Percentiles rank a stretch among this genome's conserved stretches.
Evolutionary conservation across 2,797 vertebrate species (phyloP).

Genomic region (Melanotaenia maccullochi): DNA sequence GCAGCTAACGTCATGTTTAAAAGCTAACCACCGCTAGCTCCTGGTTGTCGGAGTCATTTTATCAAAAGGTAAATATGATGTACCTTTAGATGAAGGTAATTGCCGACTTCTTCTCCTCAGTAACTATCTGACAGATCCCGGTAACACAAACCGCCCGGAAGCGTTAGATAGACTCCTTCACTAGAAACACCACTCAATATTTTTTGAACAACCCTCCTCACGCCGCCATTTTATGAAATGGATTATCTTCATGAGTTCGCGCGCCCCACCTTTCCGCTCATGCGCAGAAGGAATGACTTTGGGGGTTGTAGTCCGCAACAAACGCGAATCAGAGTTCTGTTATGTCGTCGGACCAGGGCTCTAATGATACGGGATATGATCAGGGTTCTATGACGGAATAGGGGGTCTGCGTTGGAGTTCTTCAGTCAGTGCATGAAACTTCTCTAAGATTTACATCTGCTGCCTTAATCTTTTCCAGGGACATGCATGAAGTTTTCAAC

Average conservation of each 20-base stretch:
- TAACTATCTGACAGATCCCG: neutral
- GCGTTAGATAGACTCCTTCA: constrained; percentile 5
- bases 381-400: no score
- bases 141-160: neutral
- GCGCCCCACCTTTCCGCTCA: constrained; percentile 39
- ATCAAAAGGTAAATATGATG: neutral
- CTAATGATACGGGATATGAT: no score
- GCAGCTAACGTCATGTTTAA: constrained; percentile 14
- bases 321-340: neutral
- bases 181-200: neutral
- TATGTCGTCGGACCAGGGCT: no score
- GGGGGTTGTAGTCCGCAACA: constrained; percentile 67
- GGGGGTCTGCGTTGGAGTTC: no score
- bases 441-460: no score
- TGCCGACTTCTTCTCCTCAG: neutral
- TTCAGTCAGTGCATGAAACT: no score
- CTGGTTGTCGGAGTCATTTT: no score
- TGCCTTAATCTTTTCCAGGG: no score
- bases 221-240: constrained; percentile 83
- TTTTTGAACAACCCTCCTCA: constrained; percentile 64
- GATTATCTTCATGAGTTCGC: constrained; percentile 69
- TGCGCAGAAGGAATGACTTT: constrained; percentile 23
- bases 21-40: constrained; percentile 9
- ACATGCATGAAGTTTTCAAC: no score
- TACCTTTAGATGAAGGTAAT: constrained; percentile 43